These are phyloP conservation scores for Tethea ocularis DNA, from an alignment of 2,888 invertebrate species.

Conservation along the genomic window DNA sequence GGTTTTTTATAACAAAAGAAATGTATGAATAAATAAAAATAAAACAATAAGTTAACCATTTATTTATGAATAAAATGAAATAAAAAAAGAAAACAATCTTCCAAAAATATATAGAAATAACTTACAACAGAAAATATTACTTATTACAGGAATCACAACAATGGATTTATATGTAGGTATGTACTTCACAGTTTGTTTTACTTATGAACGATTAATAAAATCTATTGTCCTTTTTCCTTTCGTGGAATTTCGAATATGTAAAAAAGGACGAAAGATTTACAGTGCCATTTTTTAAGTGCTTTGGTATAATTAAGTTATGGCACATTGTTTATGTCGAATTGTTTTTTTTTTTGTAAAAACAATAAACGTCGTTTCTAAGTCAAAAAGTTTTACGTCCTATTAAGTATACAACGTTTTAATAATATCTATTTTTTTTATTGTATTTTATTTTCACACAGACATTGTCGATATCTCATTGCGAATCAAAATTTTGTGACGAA, in stretches of 20 bases:
- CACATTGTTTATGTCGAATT: too few relatives aligned
- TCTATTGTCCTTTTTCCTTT: not conserved
- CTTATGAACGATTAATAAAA: not conserved
- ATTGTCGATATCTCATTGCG: not conserved
- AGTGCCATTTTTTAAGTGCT: not conserved
- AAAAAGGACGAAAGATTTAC: not conserved
- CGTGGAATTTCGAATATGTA: not conserved
- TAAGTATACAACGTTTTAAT: slow-evolving; percentile 2
- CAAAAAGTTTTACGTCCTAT: not conserved
- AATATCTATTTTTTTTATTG: not conserved
- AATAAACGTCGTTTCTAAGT: not conserved
- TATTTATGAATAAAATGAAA: slow-evolving; percentile 39
- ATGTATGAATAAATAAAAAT: slow-evolving; percentile 23
- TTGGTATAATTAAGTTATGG: too few relatives aligned
- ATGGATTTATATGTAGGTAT: slow-evolving; percentile 17
- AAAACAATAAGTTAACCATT: slow-evolving; percentile 37
- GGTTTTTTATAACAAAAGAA: slow-evolving; percentile 7
- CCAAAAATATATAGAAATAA: slow-evolving; percentile 40
- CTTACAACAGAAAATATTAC: slow-evolving; percentile 52
- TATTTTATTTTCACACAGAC: not conserved
- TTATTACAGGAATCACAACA: slow-evolving; percentile 40
- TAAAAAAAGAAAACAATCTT: slow-evolving; percentile 44
- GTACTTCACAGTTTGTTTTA: not conserved
- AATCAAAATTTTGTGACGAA: not conserved
- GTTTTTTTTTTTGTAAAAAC: not conserved